Evolutionary conservation across 2,113 vertebrate genomes (phyloP).

Genomic region (Meleagris gallopavo): DNA sequence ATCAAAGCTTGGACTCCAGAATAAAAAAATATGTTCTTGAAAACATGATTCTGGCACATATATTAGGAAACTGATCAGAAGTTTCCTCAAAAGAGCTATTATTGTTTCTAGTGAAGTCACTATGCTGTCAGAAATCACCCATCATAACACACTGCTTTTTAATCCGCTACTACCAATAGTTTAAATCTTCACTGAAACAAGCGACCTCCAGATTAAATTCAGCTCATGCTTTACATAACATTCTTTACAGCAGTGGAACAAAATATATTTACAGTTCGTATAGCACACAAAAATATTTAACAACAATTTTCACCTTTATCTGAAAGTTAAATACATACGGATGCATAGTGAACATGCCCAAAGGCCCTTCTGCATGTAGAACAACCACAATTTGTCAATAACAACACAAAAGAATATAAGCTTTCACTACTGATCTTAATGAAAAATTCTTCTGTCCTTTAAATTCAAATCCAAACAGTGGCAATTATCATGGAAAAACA

Average conservation of each 20-base stretch:
- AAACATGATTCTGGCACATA: background rate
- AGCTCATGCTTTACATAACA: background rate
- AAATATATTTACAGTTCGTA: background rate
- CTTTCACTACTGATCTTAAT: background rate
- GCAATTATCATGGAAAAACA: accelerated
- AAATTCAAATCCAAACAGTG: background rate
- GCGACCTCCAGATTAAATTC: background rate
- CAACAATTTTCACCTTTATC: background rate
- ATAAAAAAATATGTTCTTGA: background rate
- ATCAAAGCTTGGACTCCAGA: background rate
- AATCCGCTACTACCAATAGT: background rate
- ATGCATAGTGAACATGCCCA: accelerated
- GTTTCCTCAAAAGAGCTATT: background rate
- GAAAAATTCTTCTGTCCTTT: background rate
- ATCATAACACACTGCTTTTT: background rate
- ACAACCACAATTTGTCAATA: background rate
- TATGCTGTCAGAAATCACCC: background rate
- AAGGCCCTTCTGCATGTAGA: accelerated
- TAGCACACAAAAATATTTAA: background rate
- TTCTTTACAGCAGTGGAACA: background rate
- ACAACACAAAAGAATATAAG: background rate
- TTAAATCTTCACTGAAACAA: background rate
- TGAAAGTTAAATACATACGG: background rate
- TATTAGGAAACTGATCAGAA: background rate
- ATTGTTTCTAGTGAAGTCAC: background rate